These are phyloP conservation scores for Eclectus roratus DNA, from an alignment of 2,113 vertebrate genomes.

Conservation along the genomic window DNA sequence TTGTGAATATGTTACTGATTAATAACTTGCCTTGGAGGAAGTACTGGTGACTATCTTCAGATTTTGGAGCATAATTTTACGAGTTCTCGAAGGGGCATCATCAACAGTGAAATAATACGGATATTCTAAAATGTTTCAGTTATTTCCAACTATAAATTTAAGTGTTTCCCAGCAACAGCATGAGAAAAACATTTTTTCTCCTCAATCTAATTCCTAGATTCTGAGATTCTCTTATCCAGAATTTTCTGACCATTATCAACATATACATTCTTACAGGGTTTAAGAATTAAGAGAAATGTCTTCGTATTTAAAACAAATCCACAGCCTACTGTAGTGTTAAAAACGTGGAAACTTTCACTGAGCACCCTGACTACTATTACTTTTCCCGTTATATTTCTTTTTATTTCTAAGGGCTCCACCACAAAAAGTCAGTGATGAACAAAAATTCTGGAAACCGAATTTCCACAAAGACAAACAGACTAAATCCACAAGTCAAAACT, in stretches of 20 bases:
- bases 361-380: background rate
- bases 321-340: background rate
- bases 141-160: background rate
- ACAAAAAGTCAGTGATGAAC: background rate
- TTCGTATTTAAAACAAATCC: background rate
- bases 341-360: background rate
- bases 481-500: background rate
- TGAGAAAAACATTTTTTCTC: background rate
- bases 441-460: background rate
- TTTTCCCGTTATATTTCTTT: background rate
- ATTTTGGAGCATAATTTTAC: background rate
- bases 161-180: background rate
- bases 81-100: background rate
- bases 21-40: background rate
- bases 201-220: background rate
- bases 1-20: background rate
- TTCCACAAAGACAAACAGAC: background rate
- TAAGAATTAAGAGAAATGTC: background rate
- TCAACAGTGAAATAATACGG: background rate
- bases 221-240: background rate
- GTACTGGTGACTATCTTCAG: background rate
- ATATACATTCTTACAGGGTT: background rate
- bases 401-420: background rate
- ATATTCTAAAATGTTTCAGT: background rate
- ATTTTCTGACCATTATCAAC: background rate